Evolutionary conservation across 2,888 invertebrate species (phyloP).

Genomic region (Selenia dentaria): DNA sequence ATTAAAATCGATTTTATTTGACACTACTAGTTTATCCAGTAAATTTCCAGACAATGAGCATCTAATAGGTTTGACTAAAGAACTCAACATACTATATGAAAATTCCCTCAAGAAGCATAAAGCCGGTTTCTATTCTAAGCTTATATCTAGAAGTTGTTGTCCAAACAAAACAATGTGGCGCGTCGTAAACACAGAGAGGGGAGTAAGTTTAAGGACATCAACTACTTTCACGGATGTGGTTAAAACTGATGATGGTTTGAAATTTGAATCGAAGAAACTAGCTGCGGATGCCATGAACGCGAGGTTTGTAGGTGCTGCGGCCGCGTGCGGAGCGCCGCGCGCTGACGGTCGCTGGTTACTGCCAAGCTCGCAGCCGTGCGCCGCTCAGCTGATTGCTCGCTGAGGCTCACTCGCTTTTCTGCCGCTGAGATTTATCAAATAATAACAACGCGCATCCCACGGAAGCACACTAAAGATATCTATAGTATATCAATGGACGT

Average conservation of each 20-base stretch:
- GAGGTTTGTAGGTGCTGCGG: too few relatives aligned
- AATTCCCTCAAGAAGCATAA: neutral
- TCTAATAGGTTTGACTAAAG: neutral
- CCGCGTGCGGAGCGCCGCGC: too few relatives aligned
- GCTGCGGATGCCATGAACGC: too few relatives aligned
- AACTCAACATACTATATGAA: neutral
- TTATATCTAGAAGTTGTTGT: too few relatives aligned
- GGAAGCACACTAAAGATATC: neutral
- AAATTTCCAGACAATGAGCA: neutral
- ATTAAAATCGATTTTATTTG: neutral
- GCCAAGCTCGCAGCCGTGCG: neutral
- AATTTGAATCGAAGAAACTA: too few relatives aligned
- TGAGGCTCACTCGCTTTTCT: neutral
- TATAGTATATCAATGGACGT: neutral
- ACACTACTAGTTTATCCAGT: neutral
- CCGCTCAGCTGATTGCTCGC: neutral
- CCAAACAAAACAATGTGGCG: too few relatives aligned
- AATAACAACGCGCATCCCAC: neutral
- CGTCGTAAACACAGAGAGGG: too few relatives aligned
- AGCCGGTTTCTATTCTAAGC: neutral
- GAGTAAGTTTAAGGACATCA: too few relatives aligned
- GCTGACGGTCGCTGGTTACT: too few relatives aligned
- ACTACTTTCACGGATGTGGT: too few relatives aligned
- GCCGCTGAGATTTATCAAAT: neutral
- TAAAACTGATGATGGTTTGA: too few relatives aligned